phyloP scores from a whole-genome alignment of 2,888 invertebrate species.

The Eupithecia dodoneata region DNA sequence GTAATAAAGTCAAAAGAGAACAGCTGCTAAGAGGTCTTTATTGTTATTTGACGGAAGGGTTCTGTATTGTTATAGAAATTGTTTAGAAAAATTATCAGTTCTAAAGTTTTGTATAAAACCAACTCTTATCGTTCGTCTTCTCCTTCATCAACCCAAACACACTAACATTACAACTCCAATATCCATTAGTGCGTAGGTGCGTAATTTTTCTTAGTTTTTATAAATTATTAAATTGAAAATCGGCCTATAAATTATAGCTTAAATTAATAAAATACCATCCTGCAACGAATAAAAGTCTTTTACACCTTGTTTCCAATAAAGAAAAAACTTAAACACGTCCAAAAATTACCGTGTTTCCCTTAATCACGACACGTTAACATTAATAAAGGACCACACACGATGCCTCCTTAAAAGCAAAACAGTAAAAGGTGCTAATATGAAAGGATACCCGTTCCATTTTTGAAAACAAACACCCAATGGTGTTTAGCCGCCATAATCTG shows the following conservation, averaged over 20 bases:
- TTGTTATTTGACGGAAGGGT: slow-evolving; percentile 35
- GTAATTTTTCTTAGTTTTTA: no score
- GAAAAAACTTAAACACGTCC: slow-evolving; percentile 20
- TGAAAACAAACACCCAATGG: slow-evolving; percentile 71
- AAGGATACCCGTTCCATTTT: slow-evolving; percentile 77
- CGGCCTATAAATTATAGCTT: background rate
- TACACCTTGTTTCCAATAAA: background rate
- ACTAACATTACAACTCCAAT: no score
- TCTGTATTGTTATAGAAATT: slow-evolving; percentile 33
- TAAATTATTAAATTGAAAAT: background rate
- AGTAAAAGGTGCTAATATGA: slow-evolving; percentile 82
- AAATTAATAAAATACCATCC: background rate
- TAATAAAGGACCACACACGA: slow-evolving; percentile 75
- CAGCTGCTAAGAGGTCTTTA: slow-evolving; percentile 64
- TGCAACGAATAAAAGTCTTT: slow-evolving; percentile 7
- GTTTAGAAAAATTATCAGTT: background rate
- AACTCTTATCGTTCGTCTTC: background rate
- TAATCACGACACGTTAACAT: slow-evolving; percentile 53
- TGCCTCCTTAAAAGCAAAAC: slow-evolving; percentile 69
- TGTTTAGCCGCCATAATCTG: slow-evolving; percentile 77
- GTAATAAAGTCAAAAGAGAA: slow-evolving; percentile 67
- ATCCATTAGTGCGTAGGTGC: no score
- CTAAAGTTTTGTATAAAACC: background rate
- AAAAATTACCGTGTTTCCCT: slow-evolving; percentile 40
- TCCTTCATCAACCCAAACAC: background rate